Conservation (phyloP, 2,113 vertebrate species). For the Macroglossus sobrinus region DNA sequence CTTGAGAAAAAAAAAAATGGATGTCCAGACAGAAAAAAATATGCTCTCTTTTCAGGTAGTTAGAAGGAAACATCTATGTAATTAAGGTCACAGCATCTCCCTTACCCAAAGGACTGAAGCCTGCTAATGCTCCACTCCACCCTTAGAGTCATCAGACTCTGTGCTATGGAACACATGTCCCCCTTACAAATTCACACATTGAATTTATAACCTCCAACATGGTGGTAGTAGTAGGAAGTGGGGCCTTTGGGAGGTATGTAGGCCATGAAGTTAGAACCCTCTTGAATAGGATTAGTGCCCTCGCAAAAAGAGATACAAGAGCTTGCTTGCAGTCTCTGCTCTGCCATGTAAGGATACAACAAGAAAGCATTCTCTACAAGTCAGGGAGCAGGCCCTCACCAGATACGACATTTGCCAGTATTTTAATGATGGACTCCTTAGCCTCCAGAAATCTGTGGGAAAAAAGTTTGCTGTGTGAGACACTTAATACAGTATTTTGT, state of each 20-base stretch:
- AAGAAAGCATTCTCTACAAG: not conserved
- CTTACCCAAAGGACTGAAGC: not conserved
- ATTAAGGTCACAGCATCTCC: not conserved
- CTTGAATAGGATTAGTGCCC: not conserved
- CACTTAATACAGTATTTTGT: not conserved
- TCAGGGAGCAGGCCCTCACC: not conserved
- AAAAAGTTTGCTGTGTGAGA: not conserved
- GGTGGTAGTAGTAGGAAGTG: not conserved
- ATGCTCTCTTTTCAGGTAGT: not conserved
- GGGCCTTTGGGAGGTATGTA: not conserved
- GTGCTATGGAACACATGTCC: not conserved
- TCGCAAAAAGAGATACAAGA: not conserved
- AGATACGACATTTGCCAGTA: not conserved
- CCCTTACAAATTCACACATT: not conserved
- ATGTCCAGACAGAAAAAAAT: not conserved
- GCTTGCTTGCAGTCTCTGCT: not conserved
- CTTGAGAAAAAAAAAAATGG: not conserved
- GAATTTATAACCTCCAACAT: not conserved
- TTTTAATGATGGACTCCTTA: not conserved
- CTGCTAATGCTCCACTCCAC: not conserved
- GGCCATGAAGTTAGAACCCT: not conserved
- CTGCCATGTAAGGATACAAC: not conserved
- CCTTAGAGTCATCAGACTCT: not conserved
- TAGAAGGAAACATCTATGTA: not conserved
- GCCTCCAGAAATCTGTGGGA: not conserved